Evolutionary conservation across 2,888 invertebrate genomes (phyloP), one percentile per base, ranked within the genome.

Genomic region (Steinernema scapterisci): DNA sequence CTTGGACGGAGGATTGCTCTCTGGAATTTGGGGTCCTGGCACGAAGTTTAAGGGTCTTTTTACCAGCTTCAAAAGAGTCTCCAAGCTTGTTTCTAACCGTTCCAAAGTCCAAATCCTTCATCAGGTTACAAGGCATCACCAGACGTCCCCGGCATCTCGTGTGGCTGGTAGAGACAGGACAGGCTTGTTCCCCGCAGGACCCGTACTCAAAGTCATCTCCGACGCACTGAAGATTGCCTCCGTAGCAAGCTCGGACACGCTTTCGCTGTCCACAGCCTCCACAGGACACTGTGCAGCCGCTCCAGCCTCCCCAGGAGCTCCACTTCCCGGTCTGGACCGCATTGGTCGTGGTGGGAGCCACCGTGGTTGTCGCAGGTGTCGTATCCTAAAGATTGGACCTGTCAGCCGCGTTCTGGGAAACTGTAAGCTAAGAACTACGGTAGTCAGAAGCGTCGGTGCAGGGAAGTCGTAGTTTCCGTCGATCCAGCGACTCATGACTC

Each of bases 51-150:
- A 44, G 52, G 51, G 13, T 0, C n/a, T n/a, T 1, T 25, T 70
- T 46, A 31, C 52, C 51, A 38, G 23, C 23, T 27, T 48, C 51
- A 52, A 72, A 72, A 25, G 43, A 72, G 25, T 51, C 51, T n/a
- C 13, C 16, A 38, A 52, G 43, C n/a, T 52, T 25, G 38, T 2
- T 43, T n/a, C 76, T 9, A 3, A 78, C 82, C 1, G 83, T 83
- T 21, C 86, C 86, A 71, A 86, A 86, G 46, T 84, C 82, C 25
- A 86, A 80, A 54, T 82, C 77, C 54, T 75, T 75, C 44, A 85
- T 75, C 63, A 86, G 75, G 70, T 85, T 85, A 74, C 86, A 86
- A 16, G 86, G 86, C 63, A 86, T 78, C 11, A 86, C 76, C 7
- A 86, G 74, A 31, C 82, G 74, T 31, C 83, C 83, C 72, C 77